Percentiles rank a stretch among this genome's conserved stretches.
These are phyloP conservation scores for Lucilia sericata DNA, from an alignment of 1,140 invertebrate species.

Conservation along the genomic window DNA sequence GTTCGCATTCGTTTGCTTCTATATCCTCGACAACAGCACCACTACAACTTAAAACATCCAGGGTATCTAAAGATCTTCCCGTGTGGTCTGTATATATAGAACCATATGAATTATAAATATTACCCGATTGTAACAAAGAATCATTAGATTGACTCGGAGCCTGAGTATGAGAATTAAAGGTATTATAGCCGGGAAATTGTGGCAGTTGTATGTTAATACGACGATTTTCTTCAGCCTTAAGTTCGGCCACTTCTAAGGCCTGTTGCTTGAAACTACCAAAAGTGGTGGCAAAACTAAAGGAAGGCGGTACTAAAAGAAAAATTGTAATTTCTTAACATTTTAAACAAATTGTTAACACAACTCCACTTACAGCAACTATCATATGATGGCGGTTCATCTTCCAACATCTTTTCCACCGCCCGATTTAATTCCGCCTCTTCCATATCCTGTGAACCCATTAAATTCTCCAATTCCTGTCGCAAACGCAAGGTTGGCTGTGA, in stretches of 20 bases:
- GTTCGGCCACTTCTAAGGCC: slow-evolving; percentile 52
- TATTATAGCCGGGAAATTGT: slow-evolving; percentile 62
- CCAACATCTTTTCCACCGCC: slow-evolving; percentile 42
- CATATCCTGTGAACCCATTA: neutral
- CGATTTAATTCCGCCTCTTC: neutral
- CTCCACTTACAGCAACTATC: slow-evolving; percentile 61
- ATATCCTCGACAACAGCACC: neutral
- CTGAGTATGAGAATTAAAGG: slow-evolving; percentile 55
- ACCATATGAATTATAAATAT: slow-evolving; percentile 52
- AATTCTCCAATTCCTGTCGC: neutral
- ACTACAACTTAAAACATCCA: slow-evolving; percentile 56
- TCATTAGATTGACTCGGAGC: slow-evolving; percentile 54
- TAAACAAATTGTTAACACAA: neutral
- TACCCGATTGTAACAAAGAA: slow-evolving; percentile 53
- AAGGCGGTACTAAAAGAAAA: slow-evolving; percentile 58
- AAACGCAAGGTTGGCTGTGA: slow-evolving; percentile 7
- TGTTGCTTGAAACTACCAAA: slow-evolving; percentile 56
- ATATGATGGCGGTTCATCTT: slow-evolving; percentile 63
- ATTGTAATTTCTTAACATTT: neutral
- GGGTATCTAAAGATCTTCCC: slow-evolving; percentile 60
- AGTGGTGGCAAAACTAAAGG: slow-evolving; percentile 63
- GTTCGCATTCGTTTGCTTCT: neutral
- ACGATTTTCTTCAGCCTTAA: slow-evolving; percentile 32
- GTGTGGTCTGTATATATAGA: slow-evolving; percentile 60
- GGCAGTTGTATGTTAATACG: slow-evolving; percentile 58